phyloP scores from a whole-genome alignment of 2,797 vertebrate genomes.

The Spondyliosoma cantharus region DNA sequence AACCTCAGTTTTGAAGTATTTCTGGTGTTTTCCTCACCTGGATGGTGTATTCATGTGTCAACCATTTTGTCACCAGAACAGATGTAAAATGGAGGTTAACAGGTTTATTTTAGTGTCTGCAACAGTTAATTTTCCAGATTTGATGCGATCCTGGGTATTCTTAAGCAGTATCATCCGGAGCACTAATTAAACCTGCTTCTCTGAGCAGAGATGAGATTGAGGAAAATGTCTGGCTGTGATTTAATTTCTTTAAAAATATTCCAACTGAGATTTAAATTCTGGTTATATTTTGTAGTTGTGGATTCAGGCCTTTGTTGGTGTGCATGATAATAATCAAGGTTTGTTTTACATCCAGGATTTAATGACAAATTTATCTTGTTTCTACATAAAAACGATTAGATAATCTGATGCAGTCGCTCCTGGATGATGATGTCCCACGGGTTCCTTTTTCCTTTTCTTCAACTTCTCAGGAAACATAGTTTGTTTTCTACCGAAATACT shows the following conservation, averaged over 20 bases:
- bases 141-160: neutral
- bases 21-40: neutral
- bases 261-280: neutral
- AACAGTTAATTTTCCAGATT: neutral
- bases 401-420: neutral
- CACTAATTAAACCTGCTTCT: neutral
- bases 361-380: neutral
- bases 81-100: slow-evolving; percentile 4
- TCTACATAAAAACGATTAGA: neutral
- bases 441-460: neutral
- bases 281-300: neutral
- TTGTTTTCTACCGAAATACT: neutral
- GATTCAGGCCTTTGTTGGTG: neutral
- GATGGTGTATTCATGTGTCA: neutral
- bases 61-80: slow-evolving; percentile 29
- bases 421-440: neutral
- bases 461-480: neutral
- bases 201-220: too few species aligned
- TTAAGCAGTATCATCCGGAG: neutral
- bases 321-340: too few species aligned
- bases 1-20: neutral
- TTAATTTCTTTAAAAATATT: neutral
- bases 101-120: neutral
- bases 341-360: neutral
- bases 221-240: neutral